Evolutionary conservation across 2,113 vertebrate genomes (phyloP), one percentile per base, ranked within the genome.

Genomic region (Piaya cayana): DNA sequence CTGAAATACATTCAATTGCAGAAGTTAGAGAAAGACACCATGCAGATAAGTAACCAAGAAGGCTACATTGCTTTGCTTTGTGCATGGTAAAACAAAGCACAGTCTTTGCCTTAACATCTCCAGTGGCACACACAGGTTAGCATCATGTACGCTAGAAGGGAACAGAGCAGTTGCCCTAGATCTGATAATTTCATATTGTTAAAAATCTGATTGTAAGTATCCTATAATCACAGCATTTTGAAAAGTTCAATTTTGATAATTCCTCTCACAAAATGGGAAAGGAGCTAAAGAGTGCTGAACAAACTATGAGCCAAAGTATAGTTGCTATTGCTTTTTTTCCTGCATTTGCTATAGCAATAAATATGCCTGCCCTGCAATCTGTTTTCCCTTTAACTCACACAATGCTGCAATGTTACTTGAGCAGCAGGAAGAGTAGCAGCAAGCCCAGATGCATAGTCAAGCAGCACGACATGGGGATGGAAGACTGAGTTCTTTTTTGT

Each of bases 231-330:
- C 45, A 77, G 82, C 55, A 64, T 90, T 96, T 93, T 86, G 56
- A 94, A 91, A 93, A 52, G 29, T 88, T 87, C 83, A 30, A 88
- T 94, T 92, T 96, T 90, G 75, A 71, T 86, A 93, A 91, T 92
- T 83, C 3, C 1, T 63, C 37, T 70, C 32, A 59, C 45, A 65
- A 88, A 90, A 91, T 55, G 52, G 63, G 76, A 90, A 93, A 85
- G 50, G 55, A 91, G 75, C 87, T 91, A 27, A 85, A 78, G 53
- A 87, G 42, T 72, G 63, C 25, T 87, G 84, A 89, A 87, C 53
- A 72, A 88, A 78, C 64, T 77, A 70, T 71, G 32, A 88, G 47
- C 60, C 75, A 60, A 94, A 92, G 30, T 60, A 56, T 63, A 65
- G 67, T 79, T 95, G 63, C 78, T 84, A 32, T 70, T 82, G 78